These are phyloP conservation scores for Tetrao urogallus DNA, from an alignment of 2,113 vertebrate genomes.

Conservation along the genomic window DNA sequence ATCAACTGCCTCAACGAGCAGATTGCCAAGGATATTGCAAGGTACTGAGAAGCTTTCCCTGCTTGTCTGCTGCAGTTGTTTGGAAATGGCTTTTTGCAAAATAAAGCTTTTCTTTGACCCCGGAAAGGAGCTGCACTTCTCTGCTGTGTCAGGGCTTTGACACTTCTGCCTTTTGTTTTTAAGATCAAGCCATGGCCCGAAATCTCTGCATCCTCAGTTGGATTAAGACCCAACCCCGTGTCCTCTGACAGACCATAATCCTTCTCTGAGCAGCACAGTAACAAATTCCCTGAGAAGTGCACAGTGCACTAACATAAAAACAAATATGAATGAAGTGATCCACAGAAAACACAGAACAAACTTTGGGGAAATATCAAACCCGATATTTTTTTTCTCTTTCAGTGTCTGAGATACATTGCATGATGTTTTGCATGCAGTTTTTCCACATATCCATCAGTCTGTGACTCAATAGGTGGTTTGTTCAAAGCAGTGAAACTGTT, in stretches of 20 bases:
- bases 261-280: not conserved
- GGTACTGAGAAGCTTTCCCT: slow-evolving; percentile 63
- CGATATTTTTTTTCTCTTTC: accelerated
- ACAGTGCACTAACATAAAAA: not conserved
- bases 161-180: not conserved
- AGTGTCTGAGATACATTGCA: not conserved
- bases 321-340: not conserved
- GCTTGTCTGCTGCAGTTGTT: not conserved
- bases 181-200: not conserved
- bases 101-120: not conserved
- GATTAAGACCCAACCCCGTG: not conserved
- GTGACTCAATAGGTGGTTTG: slow-evolving; percentile 51
- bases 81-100: not conserved
- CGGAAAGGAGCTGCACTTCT: not conserved
- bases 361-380: not conserved
- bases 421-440: not conserved
- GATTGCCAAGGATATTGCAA: slow-evolving; percentile 86
- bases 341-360: not conserved
- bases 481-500: slow-evolving; percentile 14
- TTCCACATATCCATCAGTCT: not conserved
- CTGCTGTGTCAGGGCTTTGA: not conserved
- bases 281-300: not conserved
- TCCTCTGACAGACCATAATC: not conserved
- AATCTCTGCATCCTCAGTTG: not conserved
- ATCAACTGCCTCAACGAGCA: slow-evolving; percentile 88